Percentiles rank a stretch among this genome's conserved stretches.
phyloP scores from a whole-genome alignment of 2,888 invertebrate genomes.

The Trisateles emortualis region DNA sequence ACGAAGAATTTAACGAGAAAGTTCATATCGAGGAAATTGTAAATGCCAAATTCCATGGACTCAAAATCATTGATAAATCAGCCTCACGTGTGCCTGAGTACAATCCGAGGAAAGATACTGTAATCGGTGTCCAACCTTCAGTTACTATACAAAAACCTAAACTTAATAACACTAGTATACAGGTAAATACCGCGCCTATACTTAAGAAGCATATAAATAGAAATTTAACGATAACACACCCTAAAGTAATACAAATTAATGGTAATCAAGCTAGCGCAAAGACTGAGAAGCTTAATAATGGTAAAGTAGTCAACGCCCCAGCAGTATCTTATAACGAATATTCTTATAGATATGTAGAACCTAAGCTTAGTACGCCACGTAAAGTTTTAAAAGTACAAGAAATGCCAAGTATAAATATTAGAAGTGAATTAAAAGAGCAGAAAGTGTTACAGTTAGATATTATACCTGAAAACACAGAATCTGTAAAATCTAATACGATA shows the following conservation, averaged over 20 bases:
- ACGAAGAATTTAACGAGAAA: slow-evolving; percentile 82
- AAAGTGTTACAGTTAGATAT: slow-evolving; percentile 83
- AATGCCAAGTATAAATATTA: slow-evolving; percentile 84
- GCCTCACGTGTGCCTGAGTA: slow-evolving; percentile 32
- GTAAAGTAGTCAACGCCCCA: slow-evolving; percentile 53
- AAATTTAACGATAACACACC: slow-evolving; percentile 66
- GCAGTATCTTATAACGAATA: slow-evolving; percentile 73
- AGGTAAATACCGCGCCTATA: slow-evolving; percentile 50
- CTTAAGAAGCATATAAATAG: slow-evolving; percentile 57
- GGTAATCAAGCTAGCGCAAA: slow-evolving; percentile 55
- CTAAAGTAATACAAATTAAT: slow-evolving; percentile 69
- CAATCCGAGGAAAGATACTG: slow-evolving; percentile 38
- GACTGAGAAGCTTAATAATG: slow-evolving; percentile 55
- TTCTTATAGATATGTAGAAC: slow-evolving; percentile 64
- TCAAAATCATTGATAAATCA: slow-evolving; percentile 68
- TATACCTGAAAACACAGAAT: slow-evolving; percentile 62
- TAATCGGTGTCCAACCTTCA: slow-evolving; percentile 25
- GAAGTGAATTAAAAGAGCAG: slow-evolving; percentile 80
- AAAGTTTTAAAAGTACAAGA: slow-evolving; percentile 73
- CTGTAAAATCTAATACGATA: slow-evolving; percentile 32
- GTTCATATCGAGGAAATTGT: slow-evolving; percentile 81
- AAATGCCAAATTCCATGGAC: slow-evolving; percentile 81
- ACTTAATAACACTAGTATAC: slow-evolving; percentile 41
- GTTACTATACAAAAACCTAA: slow-evolving; percentile 27
- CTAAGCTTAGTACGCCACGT: slow-evolving; percentile 46